phyloP scores from a whole-genome alignment of 2,888 invertebrate genomes.

The Orgyia antiqua region DNA sequence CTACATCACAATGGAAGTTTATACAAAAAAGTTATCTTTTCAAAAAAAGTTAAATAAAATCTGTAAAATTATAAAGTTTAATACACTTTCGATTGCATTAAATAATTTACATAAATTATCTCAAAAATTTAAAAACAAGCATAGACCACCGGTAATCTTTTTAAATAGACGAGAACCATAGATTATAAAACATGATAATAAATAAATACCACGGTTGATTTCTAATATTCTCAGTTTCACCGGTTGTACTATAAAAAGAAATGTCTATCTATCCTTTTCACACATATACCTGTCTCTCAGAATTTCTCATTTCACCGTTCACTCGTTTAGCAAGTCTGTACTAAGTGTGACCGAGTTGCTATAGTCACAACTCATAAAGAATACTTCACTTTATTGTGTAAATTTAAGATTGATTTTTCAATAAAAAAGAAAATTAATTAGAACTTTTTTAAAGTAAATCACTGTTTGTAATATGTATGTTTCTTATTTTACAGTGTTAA shows the following conservation, averaged over 20 bases:
- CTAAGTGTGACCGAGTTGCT: slow-evolving; percentile 49
- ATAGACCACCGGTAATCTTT: too few relatives aligned
- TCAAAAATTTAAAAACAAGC: too few relatives aligned
- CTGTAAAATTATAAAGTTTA: too few relatives aligned
- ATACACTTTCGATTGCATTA: too few relatives aligned
- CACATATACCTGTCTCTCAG: slow-evolving; percentile 56
- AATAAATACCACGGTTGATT: slow-evolving; percentile 21
- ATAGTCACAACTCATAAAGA: slow-evolving; percentile 4
- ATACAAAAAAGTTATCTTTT: too few relatives aligned
- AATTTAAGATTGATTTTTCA: slow-evolving; percentile 16
- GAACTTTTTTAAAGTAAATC: slow-evolving; percentile 40
- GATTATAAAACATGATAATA: slow-evolving; percentile 15
- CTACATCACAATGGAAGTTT: too few relatives aligned
- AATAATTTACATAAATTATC: too few relatives aligned
- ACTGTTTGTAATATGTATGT: slow-evolving; percentile 63
- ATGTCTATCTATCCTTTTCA: slow-evolving; percentile 52
- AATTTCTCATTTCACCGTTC: slow-evolving; percentile 78
- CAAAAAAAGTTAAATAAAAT: too few relatives aligned
- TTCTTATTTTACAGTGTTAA: slow-evolving; percentile 74
- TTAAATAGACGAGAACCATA: too few relatives aligned
- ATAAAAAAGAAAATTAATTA: slow-evolving; percentile 30
- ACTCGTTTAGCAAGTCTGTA: slow-evolving; percentile 69
- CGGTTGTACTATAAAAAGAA: slow-evolving; percentile 50
- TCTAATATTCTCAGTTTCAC: slow-evolving; percentile 33
- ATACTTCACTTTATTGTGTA: slow-evolving; percentile 12